Evolutionary conservation across 2,113 vertebrate genomes (phyloP).

Genomic region (Geococcyx californianus): DNA sequence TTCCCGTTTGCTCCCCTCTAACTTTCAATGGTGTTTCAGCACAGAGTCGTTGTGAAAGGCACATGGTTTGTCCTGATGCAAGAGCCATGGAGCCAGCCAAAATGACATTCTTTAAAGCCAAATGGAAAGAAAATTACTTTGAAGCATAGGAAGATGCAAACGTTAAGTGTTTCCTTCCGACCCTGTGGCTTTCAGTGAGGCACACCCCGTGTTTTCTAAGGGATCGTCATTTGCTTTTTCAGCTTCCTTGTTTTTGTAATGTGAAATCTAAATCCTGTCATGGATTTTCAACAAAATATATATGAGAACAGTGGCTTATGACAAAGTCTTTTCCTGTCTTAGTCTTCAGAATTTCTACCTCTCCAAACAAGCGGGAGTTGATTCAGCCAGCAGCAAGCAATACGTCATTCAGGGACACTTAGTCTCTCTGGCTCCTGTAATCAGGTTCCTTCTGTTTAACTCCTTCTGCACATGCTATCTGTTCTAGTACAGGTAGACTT

Average conservation of each 20-base stretch:
- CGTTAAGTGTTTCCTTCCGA: not conserved
- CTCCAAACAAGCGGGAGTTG: not conserved
- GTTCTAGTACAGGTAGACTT: not conserved
- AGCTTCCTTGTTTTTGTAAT: not conserved
- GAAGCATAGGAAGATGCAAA: conserved; percentile 7
- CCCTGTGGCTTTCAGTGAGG: not conserved
- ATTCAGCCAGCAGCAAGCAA: not conserved
- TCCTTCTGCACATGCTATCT: not conserved
- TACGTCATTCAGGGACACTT: not conserved
- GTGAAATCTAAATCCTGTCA: not conserved
- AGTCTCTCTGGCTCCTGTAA: not conserved
- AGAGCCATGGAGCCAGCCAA: not conserved
- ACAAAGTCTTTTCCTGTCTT: not conserved
- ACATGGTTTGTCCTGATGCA: not conserved
- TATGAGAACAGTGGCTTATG: not conserved
- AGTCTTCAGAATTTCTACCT: not conserved
- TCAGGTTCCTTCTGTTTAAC: not conserved
- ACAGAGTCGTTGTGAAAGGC: not conserved
- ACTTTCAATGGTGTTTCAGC: not conserved
- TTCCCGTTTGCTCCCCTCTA: not conserved
- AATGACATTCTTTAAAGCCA: not conserved
- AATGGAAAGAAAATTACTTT: not conserved
- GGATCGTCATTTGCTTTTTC: conserved; percentile 1
- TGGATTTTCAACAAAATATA: not conserved
- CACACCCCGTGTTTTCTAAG: not conserved